A percentile compares a stretch with the other conserved stretches of the same genome.
These are phyloP conservation scores for Muscicapa comitata DNA, from an alignment of 2,797 vertebrate species.

Conservation along the genomic window DNA sequence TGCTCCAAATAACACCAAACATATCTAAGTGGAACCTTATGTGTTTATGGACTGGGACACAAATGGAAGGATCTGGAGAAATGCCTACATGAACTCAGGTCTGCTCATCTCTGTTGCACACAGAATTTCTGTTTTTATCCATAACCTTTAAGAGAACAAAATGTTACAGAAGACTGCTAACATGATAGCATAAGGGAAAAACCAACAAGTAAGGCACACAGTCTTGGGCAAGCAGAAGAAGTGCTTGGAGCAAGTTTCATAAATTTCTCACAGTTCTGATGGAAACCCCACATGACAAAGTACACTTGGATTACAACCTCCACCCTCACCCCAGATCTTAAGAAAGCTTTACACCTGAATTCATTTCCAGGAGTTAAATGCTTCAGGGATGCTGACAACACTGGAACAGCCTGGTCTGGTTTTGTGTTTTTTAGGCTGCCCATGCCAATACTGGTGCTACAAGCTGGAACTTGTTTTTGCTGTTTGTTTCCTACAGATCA, in stretches of 20 bases:
- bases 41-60: conserved; percentile 45
- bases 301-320: conserved; percentile 1
- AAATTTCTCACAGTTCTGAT: conserved; percentile 30
- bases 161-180: conserved; percentile 57
- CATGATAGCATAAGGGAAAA: not conserved
- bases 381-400: conserved; percentile 22
- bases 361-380: conserved; percentile 47
- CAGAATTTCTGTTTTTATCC: conserved; percentile 54
- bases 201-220: conserved; percentile 5
- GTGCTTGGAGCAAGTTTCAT: conserved; percentile 27
- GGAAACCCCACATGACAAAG: conserved; percentile 43
- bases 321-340: not conserved
- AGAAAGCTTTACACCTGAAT: conserved; percentile 45
- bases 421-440: conserved; percentile 54
- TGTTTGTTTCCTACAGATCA: conserved; percentile 57
- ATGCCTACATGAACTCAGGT: conserved; percentile 24
- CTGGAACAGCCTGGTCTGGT: conserved; percentile 1
- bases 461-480: conserved; percentile 41
- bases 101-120: conserved; percentile 50
- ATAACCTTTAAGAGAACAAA: conserved; percentile 51
- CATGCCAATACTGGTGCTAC: conserved; percentile 12
- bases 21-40: conserved; percentile 23
- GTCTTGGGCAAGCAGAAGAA: conserved; percentile 13
- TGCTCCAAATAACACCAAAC: conserved; percentile 16
- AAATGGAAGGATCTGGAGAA: conserved; percentile 8